Evolutionary conservation across 1,140 invertebrate species (phyloP), one percentile per base, ranked within the genome.

Genomic region (Portunus trituberculatus): DNA sequence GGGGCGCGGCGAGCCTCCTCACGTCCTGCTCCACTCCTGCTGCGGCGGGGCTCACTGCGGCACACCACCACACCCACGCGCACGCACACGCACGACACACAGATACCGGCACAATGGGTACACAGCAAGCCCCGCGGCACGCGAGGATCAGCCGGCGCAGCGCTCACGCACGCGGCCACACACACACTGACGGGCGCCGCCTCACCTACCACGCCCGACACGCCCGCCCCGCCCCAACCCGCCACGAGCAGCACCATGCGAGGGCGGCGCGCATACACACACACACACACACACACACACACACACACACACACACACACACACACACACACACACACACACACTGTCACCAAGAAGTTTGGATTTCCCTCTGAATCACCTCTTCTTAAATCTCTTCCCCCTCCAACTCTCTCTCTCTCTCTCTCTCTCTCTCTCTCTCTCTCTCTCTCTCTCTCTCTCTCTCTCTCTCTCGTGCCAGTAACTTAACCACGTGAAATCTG

Each of bases 381-480:
- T 59, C 52, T 59, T 59, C 16, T 59, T 59, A 59, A 59, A 59
- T 59, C 52, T 76, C 67, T 76, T 76, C 67, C 20, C 67, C 20
- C 67, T 76, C 67, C 20, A 1, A 1, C 67, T 76, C 67, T 76
- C 67, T 76, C 67, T 76, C 67, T 76, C 67, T 76, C 67, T 76
- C 67, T 76, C 67, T 76, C 67, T 76, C 67, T 76, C 67, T 76
- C 67, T 76, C 67, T 76, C 67, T 76, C 67, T 76, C 67, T 76
- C 67, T 76, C 67, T 76, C 67, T 76, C 67, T 76, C 67, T 76
- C 25, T 76, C 52, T 59, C 52, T 59, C 12, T 20, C 12, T 39
- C 39, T 39, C 39, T 39, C 39, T 39, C 39, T 39, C 39, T 39
- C 39, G 39, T 59, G 52, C 10, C 52, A 59, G 52, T 59, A 59